Conservation (phyloP, 2,113 vertebrate species). For the Motacilla alba region DNA sequence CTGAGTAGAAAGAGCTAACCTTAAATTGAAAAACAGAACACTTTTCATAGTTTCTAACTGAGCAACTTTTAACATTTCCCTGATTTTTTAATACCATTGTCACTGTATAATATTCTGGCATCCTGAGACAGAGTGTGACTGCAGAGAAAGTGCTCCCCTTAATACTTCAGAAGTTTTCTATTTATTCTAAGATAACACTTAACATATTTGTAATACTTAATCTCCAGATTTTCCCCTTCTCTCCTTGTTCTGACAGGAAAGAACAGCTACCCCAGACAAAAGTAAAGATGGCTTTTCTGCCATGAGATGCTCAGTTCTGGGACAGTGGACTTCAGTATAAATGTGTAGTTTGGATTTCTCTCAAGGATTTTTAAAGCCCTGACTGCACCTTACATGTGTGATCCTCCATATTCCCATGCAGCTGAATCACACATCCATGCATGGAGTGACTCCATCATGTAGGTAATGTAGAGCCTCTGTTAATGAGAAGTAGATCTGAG, state of each 20-base stretch:
- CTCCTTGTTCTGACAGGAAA: background rate
- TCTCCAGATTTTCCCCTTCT: background rate
- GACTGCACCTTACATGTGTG: background rate
- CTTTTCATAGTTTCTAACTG: background rate
- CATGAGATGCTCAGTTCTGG: background rate
- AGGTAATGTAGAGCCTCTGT: background rate
- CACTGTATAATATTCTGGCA: background rate
- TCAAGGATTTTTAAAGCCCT: background rate
- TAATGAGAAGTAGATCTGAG: background rate
- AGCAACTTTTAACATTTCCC: background rate
- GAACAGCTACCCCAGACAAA: background rate
- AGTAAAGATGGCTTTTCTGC: background rate
- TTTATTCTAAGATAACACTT: background rate
- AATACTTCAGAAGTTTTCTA: background rate
- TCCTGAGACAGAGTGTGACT: background rate
- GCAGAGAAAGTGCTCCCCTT: background rate
- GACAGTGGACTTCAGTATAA: background rate
- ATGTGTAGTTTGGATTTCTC: background rate
- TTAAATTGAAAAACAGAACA: background rate
- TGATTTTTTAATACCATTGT: background rate
- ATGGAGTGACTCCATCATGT: background rate
- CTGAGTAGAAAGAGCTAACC: background rate
- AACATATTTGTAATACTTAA: background rate
- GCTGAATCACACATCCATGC: background rate
- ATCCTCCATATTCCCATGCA: background rate